Evolutionary conservation across 2,888 invertebrate genomes (phyloP), one percentile per base, ranked within the genome.

Genomic region (Drosophila stalkeri): DNA sequence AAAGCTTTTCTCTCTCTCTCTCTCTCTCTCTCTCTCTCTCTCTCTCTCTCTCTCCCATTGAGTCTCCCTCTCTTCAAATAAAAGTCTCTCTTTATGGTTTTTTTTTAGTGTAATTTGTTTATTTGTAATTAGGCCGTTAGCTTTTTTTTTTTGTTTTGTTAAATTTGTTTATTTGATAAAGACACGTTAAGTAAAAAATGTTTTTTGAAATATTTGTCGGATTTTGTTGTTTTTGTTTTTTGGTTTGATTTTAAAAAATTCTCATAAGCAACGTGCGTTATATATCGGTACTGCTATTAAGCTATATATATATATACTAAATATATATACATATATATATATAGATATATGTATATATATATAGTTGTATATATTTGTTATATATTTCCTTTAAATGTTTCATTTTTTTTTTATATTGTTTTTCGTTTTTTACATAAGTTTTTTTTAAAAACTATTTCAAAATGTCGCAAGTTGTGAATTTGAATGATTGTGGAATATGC

Each of bases 201-300:
- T 67, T 72, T 78, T 80, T 81, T 77, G 16, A 54, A 54, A 51
- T 51, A 51, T 84, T 35, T 57, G 46, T 47, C 20, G 44, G 35
- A 46, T 59, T 47, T 39, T 80, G 56, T 65, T 39, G 16, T 37
- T 80, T 59, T 65, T 39, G 16, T 37, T 37, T 37, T 37, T 37
- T 35, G 59, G 69, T 69, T 74, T 82, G 89, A 81, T 89, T 89
- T 85, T 83, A 87, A 80, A 89, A 89, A 85, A 80, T 82, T 86
- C 68, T 86, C 89, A 86, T 86, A 86, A 86, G 86, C 86, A 86
- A 89, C 89, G 89, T 86, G 86, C 89, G 86, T 86, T 81, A 75
- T 79, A 82, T 76, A 83, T 84, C 89, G 86, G 83, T 77, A 79
- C 77, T 90, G 89, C 83, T 87, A 80, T 67, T 74, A 87, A 87